Evolutionary conservation across 2,113 vertebrate genomes (phyloP), one percentile per base, ranked within the genome.

Genomic region (Gasterosteus nipponicus): DNA sequence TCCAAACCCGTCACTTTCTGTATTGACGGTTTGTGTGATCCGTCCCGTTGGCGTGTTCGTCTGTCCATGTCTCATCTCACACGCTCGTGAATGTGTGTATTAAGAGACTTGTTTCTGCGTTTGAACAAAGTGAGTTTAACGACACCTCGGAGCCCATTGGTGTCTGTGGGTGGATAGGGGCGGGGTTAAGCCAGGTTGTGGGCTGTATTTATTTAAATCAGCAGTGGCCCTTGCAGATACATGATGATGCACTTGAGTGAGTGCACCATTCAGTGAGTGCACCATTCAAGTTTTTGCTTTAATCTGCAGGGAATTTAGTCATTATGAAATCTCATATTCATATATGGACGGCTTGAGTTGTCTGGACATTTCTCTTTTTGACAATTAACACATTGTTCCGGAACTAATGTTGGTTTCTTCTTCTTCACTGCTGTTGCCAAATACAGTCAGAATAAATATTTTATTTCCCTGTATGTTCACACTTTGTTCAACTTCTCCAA

Each of bases 301-400:
- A 61, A 75, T 73, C 47, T 53, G 10, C 26, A 73, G 22, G 22
- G 22, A 26, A 26, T 26, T 47, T n/a, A 14, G 41, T 31, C 11
- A 69, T 31, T 69, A 56, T 59, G 42, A 83, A 77, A 68, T 78
- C 54, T 82, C 77, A 88, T 83, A 86, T 81, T 83, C 47, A 79
- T 66, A 51, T 10, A 66, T 14, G 49, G 63, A 53, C 12, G 35
- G 78, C 80, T 65, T 86, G 73, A 84, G 60, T 82, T 9, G 9
- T 41, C 70, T 39, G 77, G 66, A 81, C 72, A 78, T 61, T 58
- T 70, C 64, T 74, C 57, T 44, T 46, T 54, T 46, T 39, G 26
- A 60, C 10, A 31, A 44, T 83, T 67, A 83, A 68, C 68, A 84
- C 61, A 69, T 57, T 6, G 61, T 39, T 79, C n/a, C 65, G 63